Conservation (phyloP, 2,888 invertebrate genomes). For the Leucoptera coffeella region DNA sequence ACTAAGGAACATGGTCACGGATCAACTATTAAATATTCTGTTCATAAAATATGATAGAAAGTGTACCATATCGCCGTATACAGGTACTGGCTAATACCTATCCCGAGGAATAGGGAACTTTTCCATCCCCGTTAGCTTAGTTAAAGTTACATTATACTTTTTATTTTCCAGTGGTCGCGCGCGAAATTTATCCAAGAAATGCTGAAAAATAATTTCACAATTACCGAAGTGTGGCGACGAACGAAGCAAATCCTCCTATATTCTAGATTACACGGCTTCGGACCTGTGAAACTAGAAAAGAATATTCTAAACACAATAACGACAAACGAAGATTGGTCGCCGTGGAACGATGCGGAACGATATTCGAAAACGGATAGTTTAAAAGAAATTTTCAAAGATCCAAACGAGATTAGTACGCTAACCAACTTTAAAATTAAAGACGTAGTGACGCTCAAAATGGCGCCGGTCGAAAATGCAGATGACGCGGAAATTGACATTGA, state of each 20-base stretch:
- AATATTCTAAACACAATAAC: slow-evolving; percentile 4
- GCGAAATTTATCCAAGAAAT: slow-evolving; percentile 43
- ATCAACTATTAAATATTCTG: too few species aligned
- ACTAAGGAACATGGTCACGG: too few species aligned
- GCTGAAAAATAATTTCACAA: slow-evolving; percentile 15
- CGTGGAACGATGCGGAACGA: slow-evolving; percentile 22
- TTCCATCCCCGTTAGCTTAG: too few species aligned
- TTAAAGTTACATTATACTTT: too few species aligned
- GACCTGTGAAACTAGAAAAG: slow-evolving; percentile 42
- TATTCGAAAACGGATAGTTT: too few species aligned
- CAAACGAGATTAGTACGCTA: slow-evolving; percentile 9
- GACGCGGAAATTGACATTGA: slow-evolving; percentile 35
- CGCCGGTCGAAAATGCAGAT: too few species aligned
- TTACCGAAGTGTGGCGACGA: slow-evolving; percentile 44
- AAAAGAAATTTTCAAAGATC: background rate
- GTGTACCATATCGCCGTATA: too few species aligned
- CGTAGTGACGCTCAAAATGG: too few species aligned
- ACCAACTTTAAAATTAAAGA: too few species aligned
- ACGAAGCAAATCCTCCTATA: slow-evolving; percentile 63
- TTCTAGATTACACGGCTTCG: slow-evolving; percentile 60
- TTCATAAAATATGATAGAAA: too few species aligned
- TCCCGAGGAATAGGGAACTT: too few species aligned
- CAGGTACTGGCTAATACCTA: too few species aligned
- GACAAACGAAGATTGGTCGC: slow-evolving; percentile 17
- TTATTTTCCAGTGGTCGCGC: slow-evolving; percentile 49